A percentile compares a stretch with the other conserved stretches of the same genome.
Evolutionary conservation across 2,888 invertebrate genomes (phyloP).

Genomic region (Mimachlamys varia): DNA sequence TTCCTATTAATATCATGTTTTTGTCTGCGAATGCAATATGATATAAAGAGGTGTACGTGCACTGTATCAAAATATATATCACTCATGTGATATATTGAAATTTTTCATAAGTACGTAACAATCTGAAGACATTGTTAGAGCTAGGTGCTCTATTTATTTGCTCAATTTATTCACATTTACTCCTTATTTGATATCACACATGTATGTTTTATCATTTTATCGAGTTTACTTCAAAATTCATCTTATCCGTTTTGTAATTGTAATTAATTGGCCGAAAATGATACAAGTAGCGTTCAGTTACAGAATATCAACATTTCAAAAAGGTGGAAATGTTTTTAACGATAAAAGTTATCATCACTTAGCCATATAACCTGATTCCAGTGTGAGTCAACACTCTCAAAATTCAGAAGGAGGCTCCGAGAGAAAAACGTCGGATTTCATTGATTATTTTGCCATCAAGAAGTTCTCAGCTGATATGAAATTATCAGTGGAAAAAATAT

Average conservation of each 20-base stretch:
- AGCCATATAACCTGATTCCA: neutral
- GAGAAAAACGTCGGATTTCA: neutral
- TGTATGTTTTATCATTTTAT: too few relatives aligned
- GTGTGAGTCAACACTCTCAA: neutral
- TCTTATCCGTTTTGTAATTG: neutral
- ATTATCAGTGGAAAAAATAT: neutral
- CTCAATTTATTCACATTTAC: too few relatives aligned
- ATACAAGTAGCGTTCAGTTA: neutral
- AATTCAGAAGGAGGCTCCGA: neutral
- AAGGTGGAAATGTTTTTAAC: neutral
- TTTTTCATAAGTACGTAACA: too few relatives aligned
- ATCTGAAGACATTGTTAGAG: too few relatives aligned
- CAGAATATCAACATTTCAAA: constrained; percentile 8
- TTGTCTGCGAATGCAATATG: too few relatives aligned
- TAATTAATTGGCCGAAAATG: neutral
- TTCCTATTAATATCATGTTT: too few relatives aligned
- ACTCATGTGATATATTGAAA: too few relatives aligned
- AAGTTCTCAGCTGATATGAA: neutral
- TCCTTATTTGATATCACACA: too few relatives aligned
- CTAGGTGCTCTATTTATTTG: too few relatives aligned
- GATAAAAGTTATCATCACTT: neutral
- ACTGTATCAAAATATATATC: too few relatives aligned
- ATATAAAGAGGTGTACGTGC: too few relatives aligned
- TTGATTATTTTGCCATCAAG: constrained; percentile 7
- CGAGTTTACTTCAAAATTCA: too few relatives aligned